Base-by-base conservation (phyloP, 2,113 vertebrate species). In the Callaeas wilsoni region DNA sequence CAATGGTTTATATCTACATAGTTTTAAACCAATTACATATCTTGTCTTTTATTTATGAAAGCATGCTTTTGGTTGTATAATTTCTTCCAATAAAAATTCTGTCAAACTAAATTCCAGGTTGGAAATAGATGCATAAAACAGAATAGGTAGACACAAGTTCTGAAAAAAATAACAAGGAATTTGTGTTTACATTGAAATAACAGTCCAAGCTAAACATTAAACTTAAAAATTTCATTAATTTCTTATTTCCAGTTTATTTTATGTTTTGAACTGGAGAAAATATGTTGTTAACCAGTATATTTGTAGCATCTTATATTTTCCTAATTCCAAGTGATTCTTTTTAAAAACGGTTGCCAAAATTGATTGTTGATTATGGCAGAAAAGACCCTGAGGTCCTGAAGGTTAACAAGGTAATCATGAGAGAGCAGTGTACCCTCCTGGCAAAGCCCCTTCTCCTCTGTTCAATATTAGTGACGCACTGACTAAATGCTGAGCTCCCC, bases 31-130 rank as follows among this genome's bases (percentile, higher is more conserved):
- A 97, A 89, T 94, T 95, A 81, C 1, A 1, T 59, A 75, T 83
- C 78, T 91, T 82, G 49, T 70, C 65, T 89, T 95, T 96, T 71
- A 80, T 70, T 85, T 88, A 89, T 84, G 84, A 94, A 96, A 88
- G 56, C 26, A 56, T 70, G 29, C 17, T 89, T 96, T 97, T 74
- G 47, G 21, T 88, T 84, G 39, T 23, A 88, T 67, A 63, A 86
- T 83, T 87, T 83, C 57, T 88, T 46, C 42, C 18, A 80, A 78
- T 42, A 91, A 97, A 92, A 87, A 67, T 53, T 94, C 68, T 70
- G 62, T 82, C 68, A 84, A 76, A 88, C 26, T 79, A 86, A 95
- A 95, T 95, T 95, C 81, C 46, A 90, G 35, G 27, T 80, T 87
- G 57, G 70, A 94, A 96, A 65, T 35, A 90, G 47, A 83, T 64